These are phyloP conservation scores for Capromys pilorides DNA, from an alignment of 2,797 vertebrate genomes.

Conservation along the genomic window DNA sequence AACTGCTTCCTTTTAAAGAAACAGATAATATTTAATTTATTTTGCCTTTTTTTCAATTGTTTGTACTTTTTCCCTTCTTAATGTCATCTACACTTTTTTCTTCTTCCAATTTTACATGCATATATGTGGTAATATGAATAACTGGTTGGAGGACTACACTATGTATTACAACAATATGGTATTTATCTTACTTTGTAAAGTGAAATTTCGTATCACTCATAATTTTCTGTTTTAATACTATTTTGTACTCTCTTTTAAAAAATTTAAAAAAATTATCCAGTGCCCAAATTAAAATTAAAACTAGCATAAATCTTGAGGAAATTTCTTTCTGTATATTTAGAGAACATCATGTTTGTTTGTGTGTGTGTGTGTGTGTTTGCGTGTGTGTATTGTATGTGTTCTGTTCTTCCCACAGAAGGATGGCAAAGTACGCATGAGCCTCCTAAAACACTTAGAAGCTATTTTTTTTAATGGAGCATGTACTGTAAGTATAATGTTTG, in stretches of 20 bases:
- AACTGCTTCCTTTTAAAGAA: neutral
- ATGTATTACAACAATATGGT: too few relatives aligned
- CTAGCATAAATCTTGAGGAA: neutral
- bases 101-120: too few relatives aligned
- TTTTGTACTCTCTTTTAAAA: too few relatives aligned
- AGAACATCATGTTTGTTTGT: neutral
- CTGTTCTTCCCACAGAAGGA: neutral
- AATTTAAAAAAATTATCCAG: neutral
- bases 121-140: too few relatives aligned
- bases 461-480: neutral
- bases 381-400: neutral
- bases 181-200: too few relatives aligned
- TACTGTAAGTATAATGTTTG: neutral
- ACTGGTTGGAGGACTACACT: too few relatives aligned
- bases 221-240: too few relatives aligned
- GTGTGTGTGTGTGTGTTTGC: neutral
- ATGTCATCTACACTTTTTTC: too few relatives aligned
- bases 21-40: too few relatives aligned
- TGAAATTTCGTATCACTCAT: too few relatives aligned
- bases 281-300: conserved; percentile 13
- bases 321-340: neutral
- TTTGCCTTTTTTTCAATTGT: too few relatives aligned
- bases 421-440: neutral
- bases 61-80: too few relatives aligned
- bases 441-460: neutral